Conservation (phyloP, 2,888 invertebrate genomes). For the Meganola albula region DNA sequence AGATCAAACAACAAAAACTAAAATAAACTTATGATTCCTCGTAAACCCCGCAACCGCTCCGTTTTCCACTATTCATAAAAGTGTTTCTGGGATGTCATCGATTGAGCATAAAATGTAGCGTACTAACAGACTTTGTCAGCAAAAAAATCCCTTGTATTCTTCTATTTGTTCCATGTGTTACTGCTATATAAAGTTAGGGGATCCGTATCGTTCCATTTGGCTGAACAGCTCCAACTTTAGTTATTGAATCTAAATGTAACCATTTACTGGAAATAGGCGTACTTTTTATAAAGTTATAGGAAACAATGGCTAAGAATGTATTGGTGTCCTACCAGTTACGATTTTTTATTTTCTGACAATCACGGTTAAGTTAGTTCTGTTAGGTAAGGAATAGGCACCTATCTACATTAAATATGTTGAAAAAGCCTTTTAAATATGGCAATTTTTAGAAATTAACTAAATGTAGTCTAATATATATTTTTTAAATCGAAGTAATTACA, state of each 20-base stretch:
- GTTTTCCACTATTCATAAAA: constrained; percentile 30
- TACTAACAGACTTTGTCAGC: constrained; percentile 32
- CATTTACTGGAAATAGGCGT: background rate
- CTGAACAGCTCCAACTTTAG: constrained; percentile 6
- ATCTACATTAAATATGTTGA: too few relatives aligned
- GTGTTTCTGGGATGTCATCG: constrained; percentile 34
- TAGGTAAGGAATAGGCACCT: too few relatives aligned
- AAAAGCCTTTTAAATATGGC: too few relatives aligned
- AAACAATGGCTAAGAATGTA: background rate
- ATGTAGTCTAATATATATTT: too few relatives aligned
- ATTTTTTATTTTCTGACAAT: too few relatives aligned
- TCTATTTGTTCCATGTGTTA: constrained; percentile 34
- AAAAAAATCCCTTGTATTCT: constrained; percentile 31
- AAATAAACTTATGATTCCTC: too few relatives aligned
- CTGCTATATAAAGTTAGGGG: constrained; percentile 12
- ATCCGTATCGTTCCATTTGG: constrained; percentile 5
- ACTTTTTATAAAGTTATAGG: background rate
- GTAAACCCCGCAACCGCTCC: too few relatives aligned
- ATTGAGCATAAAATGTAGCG: constrained; percentile 37
- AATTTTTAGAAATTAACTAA: too few relatives aligned
- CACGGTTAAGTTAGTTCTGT: too few relatives aligned
- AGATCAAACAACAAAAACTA: too few relatives aligned
- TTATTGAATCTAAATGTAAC: background rate
- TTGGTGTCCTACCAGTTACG: too few relatives aligned
- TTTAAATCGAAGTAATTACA: too few relatives aligned